These are phyloP conservation scores for Sphaerophoria taeniata DNA, from an alignment of 2,888 invertebrate species.

Conservation along the genomic window DNA sequence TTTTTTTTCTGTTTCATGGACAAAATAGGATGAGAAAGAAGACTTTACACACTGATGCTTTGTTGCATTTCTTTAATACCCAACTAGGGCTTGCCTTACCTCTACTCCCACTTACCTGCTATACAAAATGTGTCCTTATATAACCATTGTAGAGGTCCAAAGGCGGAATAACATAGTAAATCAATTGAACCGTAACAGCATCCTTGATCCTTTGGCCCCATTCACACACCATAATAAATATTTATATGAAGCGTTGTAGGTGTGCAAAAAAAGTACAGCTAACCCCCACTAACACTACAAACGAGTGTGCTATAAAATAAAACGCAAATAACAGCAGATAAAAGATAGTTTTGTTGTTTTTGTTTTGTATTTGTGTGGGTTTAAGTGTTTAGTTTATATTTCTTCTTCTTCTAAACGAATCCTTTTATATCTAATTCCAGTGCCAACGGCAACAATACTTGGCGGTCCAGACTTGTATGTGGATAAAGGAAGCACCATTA, in stretches of 20 bases:
- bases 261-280: background rate
- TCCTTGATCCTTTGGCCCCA: constrained; percentile 67
- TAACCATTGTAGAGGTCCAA: constrained; percentile 35
- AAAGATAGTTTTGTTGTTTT: constrained; percentile 48
- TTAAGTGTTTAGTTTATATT: constrained; percentile 3
- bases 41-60: constrained; percentile 27
- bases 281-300: constrained; percentile 55
- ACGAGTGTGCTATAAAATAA: constrained; percentile 48
- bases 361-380: constrained; percentile 27
- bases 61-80: constrained; percentile 67
- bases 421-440: constrained; percentile 84
- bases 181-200: constrained; percentile 67
- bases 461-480: constrained; percentile 92
- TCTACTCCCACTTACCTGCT: background rate
- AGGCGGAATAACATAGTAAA: constrained; percentile 49
- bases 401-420: constrained; percentile 56
- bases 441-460: constrained; percentile 91
- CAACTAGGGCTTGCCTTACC: background rate
- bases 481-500: constrained; percentile 92
- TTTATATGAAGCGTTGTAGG: background rate
- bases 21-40: background rate
- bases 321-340: constrained; percentile 51
- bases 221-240: constrained; percentile 49
- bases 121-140: constrained; percentile 40
- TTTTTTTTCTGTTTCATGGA: background rate